Evolutionary conservation across 2,797 vertebrate genomes (phyloP).

Genomic region (Chelonia mydas): DNA sequence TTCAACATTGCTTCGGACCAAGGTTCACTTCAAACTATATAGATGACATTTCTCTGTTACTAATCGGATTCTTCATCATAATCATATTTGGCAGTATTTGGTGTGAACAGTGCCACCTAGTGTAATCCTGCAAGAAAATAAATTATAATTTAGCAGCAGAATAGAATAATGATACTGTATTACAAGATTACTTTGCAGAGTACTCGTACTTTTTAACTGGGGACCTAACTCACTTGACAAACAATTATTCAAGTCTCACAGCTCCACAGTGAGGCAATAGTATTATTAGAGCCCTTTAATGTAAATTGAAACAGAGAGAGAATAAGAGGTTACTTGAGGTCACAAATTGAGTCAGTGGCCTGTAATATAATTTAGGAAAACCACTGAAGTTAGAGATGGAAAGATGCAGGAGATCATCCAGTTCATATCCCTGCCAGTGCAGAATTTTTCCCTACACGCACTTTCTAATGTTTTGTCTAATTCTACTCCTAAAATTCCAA

Average conservation of each 20-base stretch:
- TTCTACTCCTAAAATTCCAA: background rate
- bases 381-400: background rate
- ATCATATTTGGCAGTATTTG: background rate
- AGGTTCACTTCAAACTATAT: background rate
- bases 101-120: conserved; percentile 19
- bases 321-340: background rate
- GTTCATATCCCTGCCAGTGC: background rate
- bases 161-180: background rate
- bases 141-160: background rate
- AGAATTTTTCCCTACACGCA: background rate
- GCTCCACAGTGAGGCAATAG: background rate
- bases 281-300: background rate
- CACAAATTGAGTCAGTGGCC: background rate
- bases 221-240: background rate
- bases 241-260: fast-evolving
- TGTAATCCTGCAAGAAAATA: background rate
- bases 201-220: fast-evolving
- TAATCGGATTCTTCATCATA: background rate
- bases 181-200: fast-evolving
- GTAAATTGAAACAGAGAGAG: background rate
- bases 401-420: background rate
- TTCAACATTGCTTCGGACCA: background rate
- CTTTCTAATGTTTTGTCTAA: background rate
- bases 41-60: conserved; percentile 13
- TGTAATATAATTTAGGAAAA: background rate